A percentile compares a stretch with the other conserved stretches of the same genome.
Evolutionary conservation across 2,797 vertebrate genomes (phyloP).

Genomic region (Limnodromus scolopaceus): DNA sequence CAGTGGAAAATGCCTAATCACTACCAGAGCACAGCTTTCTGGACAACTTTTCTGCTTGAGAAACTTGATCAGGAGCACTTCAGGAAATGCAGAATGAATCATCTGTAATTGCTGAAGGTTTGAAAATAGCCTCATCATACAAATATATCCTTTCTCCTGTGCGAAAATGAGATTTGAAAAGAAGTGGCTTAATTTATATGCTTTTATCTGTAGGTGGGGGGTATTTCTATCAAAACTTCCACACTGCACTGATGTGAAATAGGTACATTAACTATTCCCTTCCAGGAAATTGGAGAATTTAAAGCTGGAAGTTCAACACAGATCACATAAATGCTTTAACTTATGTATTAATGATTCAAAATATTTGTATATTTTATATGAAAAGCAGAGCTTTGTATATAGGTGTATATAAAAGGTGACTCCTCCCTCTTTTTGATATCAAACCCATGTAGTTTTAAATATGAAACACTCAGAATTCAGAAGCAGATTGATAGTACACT

Average conservation of each 20-base stretch:
- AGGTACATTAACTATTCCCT: neutral
- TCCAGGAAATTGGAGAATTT: neutral
- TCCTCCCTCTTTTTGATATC: neutral
- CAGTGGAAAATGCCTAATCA: neutral
- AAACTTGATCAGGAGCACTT: constrained; percentile 19
- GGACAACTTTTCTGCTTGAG: neutral
- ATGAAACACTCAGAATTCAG: neutral
- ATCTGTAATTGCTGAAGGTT: constrained; percentile 44
- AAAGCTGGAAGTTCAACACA: neutral
- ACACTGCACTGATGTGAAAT: neutral
- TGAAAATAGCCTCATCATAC: constrained; percentile 45
- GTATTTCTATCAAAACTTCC: neutral
- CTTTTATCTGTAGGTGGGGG: neutral
- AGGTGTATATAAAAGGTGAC: neutral
- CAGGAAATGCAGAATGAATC: constrained; percentile 42
- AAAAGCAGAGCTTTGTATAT: neutral
- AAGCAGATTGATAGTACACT: neutral
- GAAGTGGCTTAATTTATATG: neutral
- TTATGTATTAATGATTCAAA: neutral
- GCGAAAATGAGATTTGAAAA: neutral
- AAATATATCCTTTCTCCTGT: neutral
- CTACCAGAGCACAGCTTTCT: neutral
- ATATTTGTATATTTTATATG: neutral
- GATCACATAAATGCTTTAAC: neutral
- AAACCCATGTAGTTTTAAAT: neutral